Percentiles rank a stretch among this genome's conserved stretches.
Conservation (phyloP, 2,113 vertebrate genomes). For the Channa maculata region DNA sequence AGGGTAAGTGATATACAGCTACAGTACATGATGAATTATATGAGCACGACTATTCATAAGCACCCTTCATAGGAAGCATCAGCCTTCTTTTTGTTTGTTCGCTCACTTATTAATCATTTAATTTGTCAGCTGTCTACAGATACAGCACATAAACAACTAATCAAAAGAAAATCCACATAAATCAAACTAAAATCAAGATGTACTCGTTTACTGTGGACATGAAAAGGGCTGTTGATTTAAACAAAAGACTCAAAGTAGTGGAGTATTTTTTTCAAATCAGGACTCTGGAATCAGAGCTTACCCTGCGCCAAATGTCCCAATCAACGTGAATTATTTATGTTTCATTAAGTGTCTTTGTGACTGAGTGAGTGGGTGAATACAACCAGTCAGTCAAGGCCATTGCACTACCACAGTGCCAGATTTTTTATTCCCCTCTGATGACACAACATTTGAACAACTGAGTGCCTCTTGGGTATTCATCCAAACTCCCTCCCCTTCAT, state of each 20-base stretch:
- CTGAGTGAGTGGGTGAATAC: conserved; percentile 35
- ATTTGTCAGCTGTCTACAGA: not conserved
- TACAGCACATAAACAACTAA: not conserved
- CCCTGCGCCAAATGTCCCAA: not conserved
- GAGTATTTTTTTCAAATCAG: conserved; percentile 14
- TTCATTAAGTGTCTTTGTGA: conserved; percentile 31
- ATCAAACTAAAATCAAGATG: not conserved
- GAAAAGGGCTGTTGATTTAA: conserved; percentile 10
- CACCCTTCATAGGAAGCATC: not conserved
- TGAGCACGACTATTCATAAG: no score
- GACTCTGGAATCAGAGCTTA: not conserved
- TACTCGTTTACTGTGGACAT: not conserved
- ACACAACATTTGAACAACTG: conserved; percentile 54
- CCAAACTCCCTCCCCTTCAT: conserved; percentile 43
- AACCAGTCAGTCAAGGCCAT: conserved; percentile 20
- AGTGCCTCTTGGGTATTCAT: conserved; percentile 54
- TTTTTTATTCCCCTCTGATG: conserved; percentile 56
- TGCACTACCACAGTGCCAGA: conserved; percentile 40
- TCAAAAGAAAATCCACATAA: conserved; percentile 7
- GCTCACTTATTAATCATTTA: conserved; percentile 13
- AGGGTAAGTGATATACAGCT: no score
- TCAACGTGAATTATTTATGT: conserved; percentile 5
- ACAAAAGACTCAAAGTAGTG: not conserved
- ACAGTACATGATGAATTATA: no score
- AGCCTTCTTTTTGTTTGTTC: not conserved